Base-by-base conservation (phyloP, 1,140 invertebrate species). In the Xylocopa sonorina region DNA sequence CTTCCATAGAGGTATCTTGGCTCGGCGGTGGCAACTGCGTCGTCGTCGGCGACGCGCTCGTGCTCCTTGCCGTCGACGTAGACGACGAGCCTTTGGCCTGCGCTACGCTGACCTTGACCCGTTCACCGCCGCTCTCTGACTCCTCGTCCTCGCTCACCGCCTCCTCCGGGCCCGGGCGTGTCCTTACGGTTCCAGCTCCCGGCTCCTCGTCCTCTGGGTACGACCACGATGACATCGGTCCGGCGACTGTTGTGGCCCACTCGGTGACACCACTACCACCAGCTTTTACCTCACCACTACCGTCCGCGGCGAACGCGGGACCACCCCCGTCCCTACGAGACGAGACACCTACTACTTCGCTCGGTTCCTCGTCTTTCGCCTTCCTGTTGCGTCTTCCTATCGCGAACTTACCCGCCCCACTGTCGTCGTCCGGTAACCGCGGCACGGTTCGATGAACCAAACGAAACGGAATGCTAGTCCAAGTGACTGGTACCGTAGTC, bases 171-270 rank as follows among this genome's bases (percentile, higher is more conserved):
- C 83, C 85, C 81, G 86, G 86, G 78, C 86, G 86, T 84, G 87
- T 89, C 78, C 79, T 87, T 81, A 86, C 71, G 78, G 82, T 86
- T 89, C 87, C 89, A 86, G 85, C 89, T 84, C 89, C 90, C 88
- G 87, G 82, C 89, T 85, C 88, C 85, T 88, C 86, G 63, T 87
- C 86, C 72, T 85, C 85, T 78, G 89, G 81, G 85, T 88, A 88
- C 88, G 89, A 90, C 87, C 87, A 86, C 83, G 90, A 86, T 89
- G 90, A 91, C 91, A 92, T 92, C 90, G 91, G 91, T 90, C 79
- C 89, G 88, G 89, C 78, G 81, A 88, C 88, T 90, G 88, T 88
- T 78, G 85, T 88, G 76, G 81, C 87, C 85, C 82, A 86, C 82
- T 87, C 86, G 82, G 88, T 85, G 83, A 88, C 85, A 90, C 87